phyloP scores from a whole-genome alignment of 2,888 invertebrate species.

The Uropetala carovei region DNA sequence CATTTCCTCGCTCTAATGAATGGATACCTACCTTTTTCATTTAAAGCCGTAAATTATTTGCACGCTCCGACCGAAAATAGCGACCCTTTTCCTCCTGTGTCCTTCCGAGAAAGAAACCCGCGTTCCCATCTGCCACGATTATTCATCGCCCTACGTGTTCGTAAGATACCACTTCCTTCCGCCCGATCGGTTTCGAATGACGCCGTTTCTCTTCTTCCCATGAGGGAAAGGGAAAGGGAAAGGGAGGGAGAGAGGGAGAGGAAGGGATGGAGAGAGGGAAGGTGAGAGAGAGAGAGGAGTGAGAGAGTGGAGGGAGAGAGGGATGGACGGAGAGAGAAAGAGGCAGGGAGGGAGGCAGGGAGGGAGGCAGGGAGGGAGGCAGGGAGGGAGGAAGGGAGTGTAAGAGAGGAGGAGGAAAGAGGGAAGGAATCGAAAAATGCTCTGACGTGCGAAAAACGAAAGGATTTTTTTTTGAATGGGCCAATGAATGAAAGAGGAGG shows the following conservation, averaged over 20 bases:
- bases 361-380: too few species aligned
- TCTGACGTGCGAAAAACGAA: neutral
- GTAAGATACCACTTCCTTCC: conserved; percentile 7
- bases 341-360: neutral
- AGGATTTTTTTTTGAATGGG: neutral
- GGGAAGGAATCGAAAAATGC: neutral
- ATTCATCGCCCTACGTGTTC: neutral
- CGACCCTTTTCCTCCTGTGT: too few species aligned
- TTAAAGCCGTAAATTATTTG: too few species aligned
- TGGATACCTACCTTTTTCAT: too few species aligned
- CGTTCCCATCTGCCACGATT: neutral
- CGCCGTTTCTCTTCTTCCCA: neutral
- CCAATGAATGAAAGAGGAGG: neutral
- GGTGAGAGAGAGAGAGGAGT: too few species aligned
- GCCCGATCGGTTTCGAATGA: conserved; percentile 9
- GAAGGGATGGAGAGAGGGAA: neutral
- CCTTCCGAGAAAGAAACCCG: neutral
- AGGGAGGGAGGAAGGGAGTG: neutral
- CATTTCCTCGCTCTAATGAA: too few species aligned
- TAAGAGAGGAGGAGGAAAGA: neutral
- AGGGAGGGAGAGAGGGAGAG: neutral
- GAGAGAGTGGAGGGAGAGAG: neutral
- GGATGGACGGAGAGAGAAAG: neutral
- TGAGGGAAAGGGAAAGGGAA: neutral
- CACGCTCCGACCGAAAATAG: too few species aligned